Evolutionary conservation across 2,888 invertebrate genomes (phyloP).

Genomic region (Lordiphosa andalusiaca): DNA sequence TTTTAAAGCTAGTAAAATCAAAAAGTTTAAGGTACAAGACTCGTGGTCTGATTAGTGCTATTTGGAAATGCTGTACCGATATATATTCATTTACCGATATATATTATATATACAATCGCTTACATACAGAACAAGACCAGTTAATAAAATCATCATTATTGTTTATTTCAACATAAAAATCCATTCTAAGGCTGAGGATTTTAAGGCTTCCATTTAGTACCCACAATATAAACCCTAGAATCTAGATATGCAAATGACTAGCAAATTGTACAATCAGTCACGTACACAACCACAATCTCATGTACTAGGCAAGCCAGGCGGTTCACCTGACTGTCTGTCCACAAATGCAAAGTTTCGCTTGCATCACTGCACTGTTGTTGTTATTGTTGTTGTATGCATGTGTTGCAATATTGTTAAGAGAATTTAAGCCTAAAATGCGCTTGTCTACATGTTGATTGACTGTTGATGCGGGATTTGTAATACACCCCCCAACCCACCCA

Average conservation of each 20-base stretch:
- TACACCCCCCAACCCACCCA: no score
- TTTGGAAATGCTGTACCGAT: no score
- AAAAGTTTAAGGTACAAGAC: no score
- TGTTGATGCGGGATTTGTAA: slow-evolving; percentile 14
- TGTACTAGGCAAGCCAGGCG: slow-evolving; percentile 5
- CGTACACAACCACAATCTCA: slow-evolving; percentile 7
- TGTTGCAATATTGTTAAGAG: slow-evolving; percentile 25
- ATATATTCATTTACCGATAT: no score
- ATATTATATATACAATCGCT: no score
- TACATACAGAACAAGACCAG: no score
- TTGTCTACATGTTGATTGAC: slow-evolving; percentile 17
- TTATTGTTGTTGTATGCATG: slow-evolving; percentile 14
- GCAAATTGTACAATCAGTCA: slow-evolving; percentile 14
- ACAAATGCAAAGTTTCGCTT: slow-evolving; percentile 7
- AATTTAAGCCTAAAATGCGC: slow-evolving; percentile 13
- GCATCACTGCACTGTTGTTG: slow-evolving; percentile 13
- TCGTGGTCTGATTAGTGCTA: no score
- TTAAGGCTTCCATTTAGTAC: neutral
- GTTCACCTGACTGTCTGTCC: slow-evolving; percentile 3
- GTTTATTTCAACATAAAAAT: no score
- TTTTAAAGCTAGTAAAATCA: no score
- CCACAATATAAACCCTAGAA: slow-evolving; percentile 13
- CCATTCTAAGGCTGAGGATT: neutral
- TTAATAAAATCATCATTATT: no score
- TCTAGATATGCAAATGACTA: slow-evolving; percentile 50